A percentile compares a stretch with the other conserved stretches of the same genome.
These are phyloP conservation scores for Chaetodon trifasciatus DNA, from an alignment of 2,797 vertebrate genomes.

Conservation along the genomic window DNA sequence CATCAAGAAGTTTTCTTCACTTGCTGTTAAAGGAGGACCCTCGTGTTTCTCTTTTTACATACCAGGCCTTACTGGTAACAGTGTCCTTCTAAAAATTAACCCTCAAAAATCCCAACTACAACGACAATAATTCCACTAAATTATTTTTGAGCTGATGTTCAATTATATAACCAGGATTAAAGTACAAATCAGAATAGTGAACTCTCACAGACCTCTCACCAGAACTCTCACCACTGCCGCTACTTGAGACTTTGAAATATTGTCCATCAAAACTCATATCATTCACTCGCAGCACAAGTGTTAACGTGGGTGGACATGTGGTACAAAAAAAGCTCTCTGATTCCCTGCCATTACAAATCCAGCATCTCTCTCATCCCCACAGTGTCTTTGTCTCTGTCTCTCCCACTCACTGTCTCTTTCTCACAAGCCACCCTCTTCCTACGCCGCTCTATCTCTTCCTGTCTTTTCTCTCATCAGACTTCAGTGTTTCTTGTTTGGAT, in stretches of 20 bases:
- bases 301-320: conserved; percentile 68
- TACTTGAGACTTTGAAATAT: conserved; percentile 45
- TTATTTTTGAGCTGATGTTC: not conserved
- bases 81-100: not conserved
- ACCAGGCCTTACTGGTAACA: too few species aligned
- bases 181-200: conserved; percentile 24
- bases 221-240: conserved; percentile 10
- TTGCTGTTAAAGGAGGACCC: not conserved
- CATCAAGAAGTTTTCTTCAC: not conserved
- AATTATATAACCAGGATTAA: conserved; percentile 36
- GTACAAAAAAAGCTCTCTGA: conserved; percentile 39
- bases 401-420: conserved; percentile 71
- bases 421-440: conserved; percentile 56
- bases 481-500: not conserved
- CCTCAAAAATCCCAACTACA: not conserved
- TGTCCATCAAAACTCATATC: conserved; percentile 52
- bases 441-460: conserved; percentile 51
- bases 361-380: conserved; percentile 60
- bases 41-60: conserved; percentile 1
- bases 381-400: conserved; percentile 62
- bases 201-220: too few species aligned
- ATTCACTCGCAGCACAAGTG: conserved; percentile 52
- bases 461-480: conserved; percentile 31
- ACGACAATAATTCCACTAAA: not conserved
- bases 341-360: conserved; percentile 57